Evolutionary conservation across 2,797 vertebrate species (phyloP).

Genomic region (Uromys caudimaculatus): DNA sequence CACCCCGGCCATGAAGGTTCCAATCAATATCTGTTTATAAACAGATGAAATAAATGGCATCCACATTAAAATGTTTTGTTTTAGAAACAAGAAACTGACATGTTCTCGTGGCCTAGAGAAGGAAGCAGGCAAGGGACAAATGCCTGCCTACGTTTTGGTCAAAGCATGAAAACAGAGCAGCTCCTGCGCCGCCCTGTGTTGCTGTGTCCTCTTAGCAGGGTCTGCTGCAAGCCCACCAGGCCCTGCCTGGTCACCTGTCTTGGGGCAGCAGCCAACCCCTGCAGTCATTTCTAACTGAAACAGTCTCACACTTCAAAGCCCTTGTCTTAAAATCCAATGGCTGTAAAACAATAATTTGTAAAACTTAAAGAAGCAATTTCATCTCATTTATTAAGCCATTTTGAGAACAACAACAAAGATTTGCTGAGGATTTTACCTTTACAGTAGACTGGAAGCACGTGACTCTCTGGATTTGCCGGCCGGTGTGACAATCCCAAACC

Average conservation of each 20-base stretch:
- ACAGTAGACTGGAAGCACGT: conserved; percentile 95
- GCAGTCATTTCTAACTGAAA: conserved; percentile 36
- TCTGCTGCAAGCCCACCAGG: not conserved
- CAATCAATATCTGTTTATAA: not conserved
- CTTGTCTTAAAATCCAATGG: conserved; percentile 46
- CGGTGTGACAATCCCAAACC: conserved; percentile 94
- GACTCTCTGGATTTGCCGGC: conserved; percentile 92
- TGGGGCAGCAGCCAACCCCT: not conserved
- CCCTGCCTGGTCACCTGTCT: not conserved
- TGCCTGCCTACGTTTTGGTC: conserved; percentile 6
- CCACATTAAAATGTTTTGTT: not conserved
- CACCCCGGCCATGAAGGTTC: not conserved
- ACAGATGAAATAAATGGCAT: not conserved
- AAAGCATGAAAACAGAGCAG: not conserved
- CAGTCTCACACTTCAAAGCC: conserved; percentile 44
- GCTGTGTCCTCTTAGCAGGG: not conserved
- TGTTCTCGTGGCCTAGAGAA: conserved; percentile 15
- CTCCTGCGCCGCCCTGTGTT: not conserved
- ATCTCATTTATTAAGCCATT: not conserved
- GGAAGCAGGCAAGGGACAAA: not conserved
- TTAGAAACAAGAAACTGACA: conserved; percentile 14
- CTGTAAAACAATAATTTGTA: not conserved
- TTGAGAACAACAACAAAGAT: conserved; percentile 32
- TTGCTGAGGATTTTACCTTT: conserved; percentile 89
- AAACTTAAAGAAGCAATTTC: conserved; percentile 53